Percentiles rank a stretch among this genome's conserved stretches.
phyloP scores from a whole-genome alignment of 2,888 invertebrate species.

The Melanostoma scalare region DNA sequence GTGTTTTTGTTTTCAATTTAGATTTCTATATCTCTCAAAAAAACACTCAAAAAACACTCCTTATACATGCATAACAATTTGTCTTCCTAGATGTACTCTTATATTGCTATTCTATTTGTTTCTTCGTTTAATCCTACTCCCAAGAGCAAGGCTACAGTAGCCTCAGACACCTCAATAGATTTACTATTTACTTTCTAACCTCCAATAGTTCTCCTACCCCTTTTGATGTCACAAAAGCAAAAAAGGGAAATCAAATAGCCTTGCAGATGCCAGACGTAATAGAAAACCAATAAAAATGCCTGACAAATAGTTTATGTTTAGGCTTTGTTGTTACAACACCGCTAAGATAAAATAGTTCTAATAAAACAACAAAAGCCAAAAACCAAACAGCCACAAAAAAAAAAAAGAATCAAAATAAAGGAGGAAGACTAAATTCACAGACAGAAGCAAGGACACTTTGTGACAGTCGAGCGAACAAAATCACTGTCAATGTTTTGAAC shows the following conservation, averaged over 20 bases:
- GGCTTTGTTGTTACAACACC: conserved; percentile 34
- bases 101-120: too few relatives aligned
- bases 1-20: too few relatives aligned
- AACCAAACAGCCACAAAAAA: background rate
- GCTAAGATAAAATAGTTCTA: conserved; percentile 9
- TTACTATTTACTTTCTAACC: too few relatives aligned
- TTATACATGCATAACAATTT: too few relatives aligned
- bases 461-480: conserved; percentile 61
- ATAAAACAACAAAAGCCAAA: background rate
- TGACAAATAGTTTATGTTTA: conserved; percentile 51
- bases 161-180: too few relatives aligned
- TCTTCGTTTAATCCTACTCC: too few relatives aligned
- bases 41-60: too few relatives aligned
- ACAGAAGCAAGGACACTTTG: conserved; percentile 59
- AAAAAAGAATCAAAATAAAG: background rate
- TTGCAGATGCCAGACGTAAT: background rate
- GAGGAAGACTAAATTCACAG: conserved; percentile 15
- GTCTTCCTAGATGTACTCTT: too few relatives aligned
- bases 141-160: too few relatives aligned
- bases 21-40: too few relatives aligned
- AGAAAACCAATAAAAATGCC: conserved; percentile 49
- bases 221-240: background rate
- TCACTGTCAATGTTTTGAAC: conserved; percentile 71
- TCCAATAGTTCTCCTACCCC: too few relatives aligned
- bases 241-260: background rate